These are phyloP conservation scores for Leptonema lineaticorne DNA, from an alignment of 1,140 invertebrate species.

Conservation along the genomic window DNA sequence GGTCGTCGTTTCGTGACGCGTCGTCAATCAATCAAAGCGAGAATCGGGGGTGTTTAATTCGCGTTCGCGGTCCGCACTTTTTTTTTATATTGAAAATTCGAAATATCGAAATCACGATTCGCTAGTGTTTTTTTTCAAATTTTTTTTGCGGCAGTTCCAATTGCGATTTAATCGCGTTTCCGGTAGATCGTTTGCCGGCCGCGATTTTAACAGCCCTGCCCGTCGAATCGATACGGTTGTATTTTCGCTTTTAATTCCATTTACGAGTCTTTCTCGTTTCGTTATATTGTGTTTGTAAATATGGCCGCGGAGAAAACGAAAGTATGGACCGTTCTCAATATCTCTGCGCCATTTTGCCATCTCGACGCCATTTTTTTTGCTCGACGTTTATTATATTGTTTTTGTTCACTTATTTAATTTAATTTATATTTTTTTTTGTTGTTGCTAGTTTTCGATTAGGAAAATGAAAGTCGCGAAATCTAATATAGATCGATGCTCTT, in stretches of 20 bases:
- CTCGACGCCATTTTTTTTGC: not conserved
- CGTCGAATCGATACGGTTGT: not conserved
- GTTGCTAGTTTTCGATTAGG: not conserved
- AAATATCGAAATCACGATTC: no score
- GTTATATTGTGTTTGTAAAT: not conserved
- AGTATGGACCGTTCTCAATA: constrained; percentile 1
- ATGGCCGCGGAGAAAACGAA: constrained; percentile 4
- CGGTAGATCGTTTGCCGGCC: not conserved
- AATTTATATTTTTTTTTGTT: not conserved
- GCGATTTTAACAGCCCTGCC: no score
- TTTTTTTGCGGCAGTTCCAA: not conserved
- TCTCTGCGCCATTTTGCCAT: not conserved
- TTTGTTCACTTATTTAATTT: not conserved
- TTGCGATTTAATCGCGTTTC: not conserved
- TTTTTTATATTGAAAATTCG: no score
- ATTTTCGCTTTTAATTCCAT: constrained; percentile 17
- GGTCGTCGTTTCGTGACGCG: no score
- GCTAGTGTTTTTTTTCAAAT: no score
- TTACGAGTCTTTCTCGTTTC: not conserved
- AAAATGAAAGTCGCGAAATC: not conserved
- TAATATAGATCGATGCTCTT: no score
- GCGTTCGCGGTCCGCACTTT: no score
- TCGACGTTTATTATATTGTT: no score
- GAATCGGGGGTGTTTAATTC: no score
- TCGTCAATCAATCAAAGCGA: no score